Evolutionary conservation across 2,797 vertebrate genomes (phyloP), one percentile per base, ranked within the genome.

Genomic region (Leucoraja ocellata): DNA sequence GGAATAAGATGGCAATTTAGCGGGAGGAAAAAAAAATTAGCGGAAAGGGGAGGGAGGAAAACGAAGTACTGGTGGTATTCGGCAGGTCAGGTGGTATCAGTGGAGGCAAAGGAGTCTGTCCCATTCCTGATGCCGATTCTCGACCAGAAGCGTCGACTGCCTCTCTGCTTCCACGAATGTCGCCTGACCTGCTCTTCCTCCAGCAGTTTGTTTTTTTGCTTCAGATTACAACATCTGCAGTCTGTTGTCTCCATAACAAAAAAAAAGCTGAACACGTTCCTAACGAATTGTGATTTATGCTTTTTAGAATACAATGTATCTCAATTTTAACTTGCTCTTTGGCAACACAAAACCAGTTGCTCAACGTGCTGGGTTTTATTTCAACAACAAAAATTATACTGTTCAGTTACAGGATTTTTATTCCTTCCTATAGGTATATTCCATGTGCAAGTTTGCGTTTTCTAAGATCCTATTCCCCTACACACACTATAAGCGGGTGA

Each of bases 381-480:
- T 8, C 46, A 83, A 28, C 54, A 23, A 83, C 4, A 88, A n/a
- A 86, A 39, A 84, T n/a, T n/a, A 46, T 68, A 32, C 68, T 88
- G 11, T 21, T 88, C 1, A 32, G 7, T 88, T 6, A 68, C 63
- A 36, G 61, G 36, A 80, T 61, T 84, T 88, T 32, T 68, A n/a
- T 63, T 18, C 28, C 13, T 25, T 92, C 10, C 25, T 28, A 46
- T 21, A 99, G 99, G 99, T 99, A 0, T 99, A 98, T 95, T 97
- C 98, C 0, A 97, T 97, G 94, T 98, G 98, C 96, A 99, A 98
- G 95, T 99, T 98, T 96, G 97, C 95, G 95, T 98, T 99, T 95
- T 97, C 98, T 94, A 99, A 99, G 97, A 99, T 99, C 94, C 98
- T 97, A 36, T 97, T 97, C 83, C 98, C 98, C 3, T 99, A 98